Evolutionary conservation across 2,113 vertebrate species (phyloP).

Genomic region (Syrmaticus mikado): DNA sequence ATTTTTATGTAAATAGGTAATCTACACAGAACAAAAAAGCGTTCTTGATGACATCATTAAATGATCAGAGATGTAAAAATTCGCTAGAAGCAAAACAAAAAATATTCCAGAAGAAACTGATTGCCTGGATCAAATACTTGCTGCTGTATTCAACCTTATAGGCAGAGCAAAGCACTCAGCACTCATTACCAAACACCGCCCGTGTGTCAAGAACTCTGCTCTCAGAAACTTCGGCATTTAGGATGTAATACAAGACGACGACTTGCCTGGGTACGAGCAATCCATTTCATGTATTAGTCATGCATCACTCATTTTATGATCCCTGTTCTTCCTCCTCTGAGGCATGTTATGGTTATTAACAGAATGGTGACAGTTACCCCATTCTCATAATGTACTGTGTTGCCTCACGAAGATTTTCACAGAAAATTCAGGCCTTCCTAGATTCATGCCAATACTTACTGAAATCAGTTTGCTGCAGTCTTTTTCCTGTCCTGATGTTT

Average conservation of each 20-base stretch:
- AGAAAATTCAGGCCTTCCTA: not conserved
- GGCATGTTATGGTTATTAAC: not conserved
- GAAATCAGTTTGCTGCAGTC: not conserved
- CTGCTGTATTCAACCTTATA: not conserved
- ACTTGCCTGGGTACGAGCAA: not conserved
- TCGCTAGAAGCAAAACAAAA: not conserved
- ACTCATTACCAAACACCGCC: not conserved
- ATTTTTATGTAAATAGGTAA: not conserved
- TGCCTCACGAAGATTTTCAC: not conserved
- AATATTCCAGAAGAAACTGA: not conserved
- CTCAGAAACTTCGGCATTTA: not conserved
- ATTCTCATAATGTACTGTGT: not conserved
- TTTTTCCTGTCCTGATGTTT: not conserved
- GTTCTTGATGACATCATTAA: not conserved
- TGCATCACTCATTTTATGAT: not conserved
- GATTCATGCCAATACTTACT: not conserved
- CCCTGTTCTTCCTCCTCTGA: not conserved
- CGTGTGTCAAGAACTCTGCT: not conserved
- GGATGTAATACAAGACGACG: not conserved
- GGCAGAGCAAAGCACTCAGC: not conserved
- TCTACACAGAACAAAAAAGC: not conserved
- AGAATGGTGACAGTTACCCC: not conserved
- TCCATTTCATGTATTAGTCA: not conserved
- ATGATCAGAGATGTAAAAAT: not conserved
- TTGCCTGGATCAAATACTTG: not conserved